phyloP scores from a whole-genome alignment of 2,113 vertebrate genomes.

The Varanus salvator region DNA sequence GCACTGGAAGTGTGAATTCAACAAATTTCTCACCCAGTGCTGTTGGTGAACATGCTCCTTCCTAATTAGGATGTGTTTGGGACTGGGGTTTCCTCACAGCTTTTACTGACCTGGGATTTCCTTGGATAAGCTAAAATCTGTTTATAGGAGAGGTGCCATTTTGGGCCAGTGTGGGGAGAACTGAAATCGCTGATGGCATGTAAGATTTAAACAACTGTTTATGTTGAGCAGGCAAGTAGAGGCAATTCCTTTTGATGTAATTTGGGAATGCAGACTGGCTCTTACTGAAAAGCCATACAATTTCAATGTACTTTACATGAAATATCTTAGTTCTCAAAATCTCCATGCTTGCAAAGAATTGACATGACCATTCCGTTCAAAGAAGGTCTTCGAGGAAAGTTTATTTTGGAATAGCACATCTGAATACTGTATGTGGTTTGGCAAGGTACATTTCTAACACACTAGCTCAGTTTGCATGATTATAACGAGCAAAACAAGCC shows the following conservation, averaged over 20 bases:
- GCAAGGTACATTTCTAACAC: too few relatives aligned
- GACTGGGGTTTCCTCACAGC: too few relatives aligned
- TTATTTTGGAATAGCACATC: neutral
- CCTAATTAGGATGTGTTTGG: neutral
- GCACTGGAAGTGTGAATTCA: too few relatives aligned
- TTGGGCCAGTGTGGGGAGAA: neutral
- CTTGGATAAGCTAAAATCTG: neutral
- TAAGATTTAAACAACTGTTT: neutral
- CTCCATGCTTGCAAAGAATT: neutral
- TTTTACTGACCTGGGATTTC: too few relatives aligned
- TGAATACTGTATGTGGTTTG: neutral
- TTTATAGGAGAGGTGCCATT: neutral
- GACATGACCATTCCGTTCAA: neutral
- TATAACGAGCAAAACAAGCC: too few relatives aligned
- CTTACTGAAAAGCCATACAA: neutral
- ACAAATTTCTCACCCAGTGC: too few relatives aligned
- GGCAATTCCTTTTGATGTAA: neutral
- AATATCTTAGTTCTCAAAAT: neutral
- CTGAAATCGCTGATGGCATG: neutral
- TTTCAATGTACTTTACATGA: neutral
- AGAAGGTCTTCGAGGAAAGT: neutral
- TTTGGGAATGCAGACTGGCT: neutral
- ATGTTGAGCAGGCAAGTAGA: neutral
- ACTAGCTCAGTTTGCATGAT: too few relatives aligned
- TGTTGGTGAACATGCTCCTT: neutral